phyloP scores from a whole-genome alignment of 2,113 vertebrate species.

The Raja brachyura region DNA sequence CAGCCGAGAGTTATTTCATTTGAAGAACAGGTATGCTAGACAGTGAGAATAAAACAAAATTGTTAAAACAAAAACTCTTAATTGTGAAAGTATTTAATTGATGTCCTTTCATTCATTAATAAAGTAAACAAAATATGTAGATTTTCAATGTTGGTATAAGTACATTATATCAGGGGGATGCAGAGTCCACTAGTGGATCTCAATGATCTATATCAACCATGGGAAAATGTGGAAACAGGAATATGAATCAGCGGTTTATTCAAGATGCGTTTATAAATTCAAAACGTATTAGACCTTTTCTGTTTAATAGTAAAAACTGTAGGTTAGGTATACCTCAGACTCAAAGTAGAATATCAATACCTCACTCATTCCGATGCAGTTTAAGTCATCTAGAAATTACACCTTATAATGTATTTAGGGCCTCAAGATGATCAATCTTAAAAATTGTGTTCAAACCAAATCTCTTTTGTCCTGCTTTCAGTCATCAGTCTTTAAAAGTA shows the following conservation, averaged over 20 bases:
- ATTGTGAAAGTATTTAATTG: not conserved
- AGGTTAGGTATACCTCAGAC: not conserved
- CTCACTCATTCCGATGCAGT: not conserved
- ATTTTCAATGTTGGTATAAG: not conserved
- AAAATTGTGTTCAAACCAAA: not conserved
- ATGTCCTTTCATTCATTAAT: not conserved
- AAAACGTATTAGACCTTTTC: not conserved
- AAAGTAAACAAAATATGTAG: not conserved
- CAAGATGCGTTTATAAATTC: not conserved
- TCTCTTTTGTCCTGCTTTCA: not conserved
- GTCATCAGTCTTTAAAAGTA: not conserved
- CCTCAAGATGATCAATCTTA: not conserved
- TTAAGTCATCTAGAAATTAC: not conserved
- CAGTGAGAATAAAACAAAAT: not conserved
- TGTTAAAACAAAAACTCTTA: not conserved
- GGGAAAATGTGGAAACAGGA: not conserved
- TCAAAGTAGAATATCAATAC: not conserved
- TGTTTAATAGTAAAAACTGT: not conserved
- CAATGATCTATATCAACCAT: too few species aligned
- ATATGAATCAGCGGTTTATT: not conserved
- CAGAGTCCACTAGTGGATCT: not conserved
- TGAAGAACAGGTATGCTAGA: conserved; percentile 79
- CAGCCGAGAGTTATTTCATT: conserved; percentile 97
- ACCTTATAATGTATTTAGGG: not conserved
- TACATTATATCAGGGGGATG: not conserved